Evolutionary conservation across 2,113 vertebrate genomes (phyloP), one percentile per base, ranked within the genome.

Genomic region (Indri indri): DNA sequence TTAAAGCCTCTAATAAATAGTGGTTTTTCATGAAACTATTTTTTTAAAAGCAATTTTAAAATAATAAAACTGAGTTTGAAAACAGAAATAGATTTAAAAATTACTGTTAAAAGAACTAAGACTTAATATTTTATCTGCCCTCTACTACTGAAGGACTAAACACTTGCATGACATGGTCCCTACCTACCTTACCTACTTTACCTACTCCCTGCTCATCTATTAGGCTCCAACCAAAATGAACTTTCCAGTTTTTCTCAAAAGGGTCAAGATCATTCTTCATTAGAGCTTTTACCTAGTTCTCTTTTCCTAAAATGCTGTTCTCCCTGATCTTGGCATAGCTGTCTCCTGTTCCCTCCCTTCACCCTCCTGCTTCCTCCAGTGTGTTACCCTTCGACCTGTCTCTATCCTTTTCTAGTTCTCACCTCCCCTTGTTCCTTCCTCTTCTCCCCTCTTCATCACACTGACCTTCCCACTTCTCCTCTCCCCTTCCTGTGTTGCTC

Each of bases 401-500:
- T 40, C 30, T 6, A 0, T 0, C 37, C 42, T 9, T 5, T 52
- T 63, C 25, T 17, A 11, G 32, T 40, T 32, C 70, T 22, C 17
- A 9, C 11, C 17, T 23, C 12, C 6, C 9, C 4, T n/a, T 81
- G 32, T 14, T 22, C 18, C 23, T 42, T 63, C 12, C 79, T 45
- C 22, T 30, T 61, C 40, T 22, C 42, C 2, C n/a, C 13, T 34
- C n/a, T 1, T 18, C n/a, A 18, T 25, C 37, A 8, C 0, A 20
- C 18, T 6, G 5, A n/a, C 34, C 2, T 22, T 65, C 22, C 40
- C 6, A 1, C 0, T 8, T 34, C 42, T 57, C 18, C 59, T 47
- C 20, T 34, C 22, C 2, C 0, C 9, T 23, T 34, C 9, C 20
- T 3, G 16, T 6, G 0, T 34, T n/a, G 3, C 20, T 32, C 63